Conservation (phyloP, 2,888 invertebrate genomes). For the Caenorhabditis auriculariae region DNA sequence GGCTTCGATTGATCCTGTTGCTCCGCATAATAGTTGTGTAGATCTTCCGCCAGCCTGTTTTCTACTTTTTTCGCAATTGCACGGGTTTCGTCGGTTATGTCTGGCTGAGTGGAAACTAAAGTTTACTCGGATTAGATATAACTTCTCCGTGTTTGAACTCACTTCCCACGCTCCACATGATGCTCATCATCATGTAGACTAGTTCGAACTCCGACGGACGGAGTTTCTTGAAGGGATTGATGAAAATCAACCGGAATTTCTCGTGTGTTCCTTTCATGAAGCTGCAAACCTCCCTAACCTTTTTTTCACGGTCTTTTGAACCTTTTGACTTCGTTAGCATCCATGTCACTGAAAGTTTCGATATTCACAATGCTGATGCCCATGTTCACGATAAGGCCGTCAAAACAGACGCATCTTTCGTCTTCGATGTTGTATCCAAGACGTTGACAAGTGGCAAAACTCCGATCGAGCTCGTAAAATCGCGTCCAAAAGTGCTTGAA, state of each 20-base stretch:
- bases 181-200: slow-evolving; percentile 43
- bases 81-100: slow-evolving; percentile 19
- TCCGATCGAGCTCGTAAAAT: slow-evolving; percentile 35
- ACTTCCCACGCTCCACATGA: slow-evolving; percentile 41
- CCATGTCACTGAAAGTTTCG: slow-evolving; percentile 29
- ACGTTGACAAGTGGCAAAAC: slow-evolving; percentile 30
- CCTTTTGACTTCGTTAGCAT: slow-evolving; percentile 29
- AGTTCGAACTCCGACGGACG: slow-evolving; percentile 32
- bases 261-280: slow-evolving; percentile 30
- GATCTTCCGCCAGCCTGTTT: slow-evolving; percentile 22
- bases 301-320: neutral
- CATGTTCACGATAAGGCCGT: slow-evolving; percentile 34
- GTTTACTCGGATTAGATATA: neutral
- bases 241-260: slow-evolving; percentile 27
- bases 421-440: slow-evolving; percentile 30
- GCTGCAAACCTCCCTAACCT: slow-evolving; percentile 11
- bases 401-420: slow-evolving; percentile 24
- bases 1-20: slow-evolving; percentile 26
- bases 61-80: slow-evolving; percentile 28
- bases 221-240: slow-evolving; percentile 34
- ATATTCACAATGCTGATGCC: slow-evolving; percentile 27
- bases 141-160: neutral
- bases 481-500: slow-evolving; percentile 42
- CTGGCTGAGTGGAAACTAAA: slow-evolving; percentile 13
- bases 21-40: slow-evolving; percentile 26